These are phyloP conservation scores for Gymnopithys bicolor DNA, from an alignment of 2,797 vertebrate genomes.

Conservation along the genomic window DNA sequence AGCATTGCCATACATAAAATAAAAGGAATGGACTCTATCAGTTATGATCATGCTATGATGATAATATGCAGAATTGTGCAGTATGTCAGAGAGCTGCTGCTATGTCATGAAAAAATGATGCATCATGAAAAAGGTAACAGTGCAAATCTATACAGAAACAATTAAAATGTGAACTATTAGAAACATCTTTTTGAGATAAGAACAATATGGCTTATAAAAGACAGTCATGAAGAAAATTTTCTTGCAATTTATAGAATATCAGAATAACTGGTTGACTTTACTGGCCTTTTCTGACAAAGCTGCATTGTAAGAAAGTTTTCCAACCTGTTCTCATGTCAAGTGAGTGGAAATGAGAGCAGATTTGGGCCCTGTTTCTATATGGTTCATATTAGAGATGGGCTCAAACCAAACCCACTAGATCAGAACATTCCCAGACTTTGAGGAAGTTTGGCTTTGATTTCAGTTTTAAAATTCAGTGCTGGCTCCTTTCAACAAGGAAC, in stretches of 20 bases:
- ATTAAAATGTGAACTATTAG: background rate
- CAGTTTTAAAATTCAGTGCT: slow-evolving; percentile 56
- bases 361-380: slow-evolving; percentile 27
- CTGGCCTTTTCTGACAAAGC: background rate
- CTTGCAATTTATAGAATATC: background rate
- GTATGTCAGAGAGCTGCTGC: fast-evolving
- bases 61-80: background rate
- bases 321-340: slow-evolving; percentile 45
- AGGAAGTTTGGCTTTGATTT: slow-evolving; percentile 68
- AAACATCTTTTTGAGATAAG: background rate
- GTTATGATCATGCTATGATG: background rate
- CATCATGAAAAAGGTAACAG: background rate
- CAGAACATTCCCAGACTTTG: slow-evolving; percentile 73
- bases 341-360: slow-evolving; percentile 43
- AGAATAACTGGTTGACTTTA: background rate
- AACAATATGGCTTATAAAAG: background rate
- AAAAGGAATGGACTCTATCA: background rate
- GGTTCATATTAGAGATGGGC: slow-evolving; percentile 43
- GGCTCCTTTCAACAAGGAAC: slow-evolving; percentile 45
- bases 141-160: background rate
- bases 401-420: slow-evolving; percentile 60
- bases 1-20: background rate
- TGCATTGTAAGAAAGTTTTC: background rate
- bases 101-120: background rate
- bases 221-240: background rate